Percentiles rank a stretch among this genome's conserved stretches.
phyloP scores from a whole-genome alignment of 2,888 invertebrate species.

The Drosophila setosimentum region DNA sequence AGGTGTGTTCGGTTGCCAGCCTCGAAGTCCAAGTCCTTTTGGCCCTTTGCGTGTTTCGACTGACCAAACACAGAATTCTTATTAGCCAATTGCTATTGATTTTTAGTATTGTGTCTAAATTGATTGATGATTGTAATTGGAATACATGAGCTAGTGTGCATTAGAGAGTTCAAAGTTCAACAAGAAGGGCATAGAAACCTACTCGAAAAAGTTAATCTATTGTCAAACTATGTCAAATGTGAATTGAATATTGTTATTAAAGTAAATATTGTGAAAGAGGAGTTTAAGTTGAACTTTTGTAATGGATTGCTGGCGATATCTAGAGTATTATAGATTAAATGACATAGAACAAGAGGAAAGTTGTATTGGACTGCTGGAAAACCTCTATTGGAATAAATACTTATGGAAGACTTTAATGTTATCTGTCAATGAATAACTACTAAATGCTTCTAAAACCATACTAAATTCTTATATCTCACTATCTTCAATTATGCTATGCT shows the following conservation, averaged over 20 bases:
- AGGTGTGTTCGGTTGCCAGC: slow-evolving; percentile 29
- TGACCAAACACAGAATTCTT: not conserved
- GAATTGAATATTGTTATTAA: not conserved
- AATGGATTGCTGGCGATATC: not conserved
- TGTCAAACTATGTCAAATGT: slow-evolving; percentile 10
- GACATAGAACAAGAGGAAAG: not conserved
- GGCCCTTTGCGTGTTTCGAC: slow-evolving; percentile 10
- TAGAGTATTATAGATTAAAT: not conserved
- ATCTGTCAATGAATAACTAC: not conserved
- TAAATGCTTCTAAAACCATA: not conserved
- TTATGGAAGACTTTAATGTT: accelerated
- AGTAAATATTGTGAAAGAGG: not conserved
- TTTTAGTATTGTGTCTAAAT: slow-evolving; percentile 31
- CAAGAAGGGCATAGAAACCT: not conserved
- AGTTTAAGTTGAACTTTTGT: not conserved
- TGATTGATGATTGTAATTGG: slow-evolving; percentile 71
- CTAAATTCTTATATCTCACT: not conserved
- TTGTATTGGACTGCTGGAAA: not conserved
- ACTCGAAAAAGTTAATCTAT: not conserved
- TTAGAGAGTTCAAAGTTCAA: slow-evolving; percentile 36
- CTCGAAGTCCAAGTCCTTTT: slow-evolving; percentile 6
- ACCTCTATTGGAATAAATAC: not conserved
- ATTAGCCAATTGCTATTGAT: slow-evolving; percentile 42
- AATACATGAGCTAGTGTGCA: not conserved
- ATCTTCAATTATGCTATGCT: not conserved